These are phyloP conservation scores for Trematomus bernacchii DNA, from an alignment of 2,797 vertebrate species.

Conservation along the genomic window DNA sequence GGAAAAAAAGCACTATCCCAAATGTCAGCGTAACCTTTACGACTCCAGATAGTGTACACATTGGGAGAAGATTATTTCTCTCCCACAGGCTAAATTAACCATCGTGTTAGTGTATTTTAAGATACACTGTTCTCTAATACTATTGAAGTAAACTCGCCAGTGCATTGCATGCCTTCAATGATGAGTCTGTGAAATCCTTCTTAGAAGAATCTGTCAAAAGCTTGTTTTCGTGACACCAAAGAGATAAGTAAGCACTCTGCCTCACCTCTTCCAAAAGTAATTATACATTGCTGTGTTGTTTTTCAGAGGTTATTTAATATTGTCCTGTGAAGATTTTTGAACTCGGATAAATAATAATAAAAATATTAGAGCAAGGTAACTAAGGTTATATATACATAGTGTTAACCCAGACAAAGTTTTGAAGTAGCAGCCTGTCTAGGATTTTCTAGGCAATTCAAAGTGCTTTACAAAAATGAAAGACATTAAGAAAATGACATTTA, in stretches of 20 bases:
- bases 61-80: neutral
- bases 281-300: neutral
- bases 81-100: neutral
- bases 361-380: neutral
- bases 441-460: neutral
- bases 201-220: conserved; percentile 25
- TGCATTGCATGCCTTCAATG: conserved; percentile 38
- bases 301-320: neutral
- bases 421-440: neutral
- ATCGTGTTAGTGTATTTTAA: conserved; percentile 1
- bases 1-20: neutral
- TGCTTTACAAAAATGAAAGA: too few species aligned
- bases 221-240: conserved; percentile 25
- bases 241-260: conserved; percentile 6
- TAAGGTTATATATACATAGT: too few species aligned
- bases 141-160: conserved; percentile 1
- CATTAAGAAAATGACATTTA: too few species aligned
- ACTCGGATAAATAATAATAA: neutral
- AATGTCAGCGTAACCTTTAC: neutral
- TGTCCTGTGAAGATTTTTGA: neutral
- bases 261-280: neutral
- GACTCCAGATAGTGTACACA: conserved; percentile 11
- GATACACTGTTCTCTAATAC: neutral
- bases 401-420: too few species aligned
- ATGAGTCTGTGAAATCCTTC: conserved; percentile 53